Base-by-base conservation (phyloP, 2,113 vertebrate genomes). In the Malurus elegans region DNA sequence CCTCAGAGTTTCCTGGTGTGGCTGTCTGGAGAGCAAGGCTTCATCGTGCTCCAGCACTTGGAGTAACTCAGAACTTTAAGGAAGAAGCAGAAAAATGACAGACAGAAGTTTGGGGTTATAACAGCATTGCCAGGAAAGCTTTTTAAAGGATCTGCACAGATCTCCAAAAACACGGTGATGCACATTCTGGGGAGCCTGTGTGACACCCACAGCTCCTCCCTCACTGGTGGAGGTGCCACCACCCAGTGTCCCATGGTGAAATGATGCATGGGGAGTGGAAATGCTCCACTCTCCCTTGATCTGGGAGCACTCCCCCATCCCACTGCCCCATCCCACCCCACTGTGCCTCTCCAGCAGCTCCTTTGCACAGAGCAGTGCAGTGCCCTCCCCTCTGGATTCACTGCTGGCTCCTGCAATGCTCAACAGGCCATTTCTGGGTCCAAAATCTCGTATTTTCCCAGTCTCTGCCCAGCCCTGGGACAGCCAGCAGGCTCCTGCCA, bases 1-100 rank as follows among this genome's bases (percentile, higher is more conserved):
- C 71, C 94, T 95, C 96, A 95, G 88, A 86, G 76, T 92, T 96
- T 94, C 88, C 94, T 93, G 81, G 73, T 61, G 82, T 62, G 74
- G 75, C 92, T 94, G 64, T 6, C 51, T 79, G 92, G 93, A 93
- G 32, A 70, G 42, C 45, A 86, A 64, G 83, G 32, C 57, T 62
- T 80, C 38, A 1, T 40, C 42, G 1, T 12, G 62, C 74, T 92
- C 95, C 84, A 96, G 73, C 61, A 25, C 81, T 89, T 14, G 0
- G 54, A 89, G 31, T 13, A 2, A 0, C 79, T 75, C 42, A 66
- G 28, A 89, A 32, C 42, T 85, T 94, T 67, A 87, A 91, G 53
- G 62, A 85, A 79, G 36, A 92, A 61, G 85, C 58, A 90, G n/a
- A 70, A 81, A 91, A 87, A 72, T 42, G 92, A 62, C 15, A 24